Base-by-base conservation (phyloP, 2,888 invertebrate genomes). In the Gastrophysa polygoni region DNA sequence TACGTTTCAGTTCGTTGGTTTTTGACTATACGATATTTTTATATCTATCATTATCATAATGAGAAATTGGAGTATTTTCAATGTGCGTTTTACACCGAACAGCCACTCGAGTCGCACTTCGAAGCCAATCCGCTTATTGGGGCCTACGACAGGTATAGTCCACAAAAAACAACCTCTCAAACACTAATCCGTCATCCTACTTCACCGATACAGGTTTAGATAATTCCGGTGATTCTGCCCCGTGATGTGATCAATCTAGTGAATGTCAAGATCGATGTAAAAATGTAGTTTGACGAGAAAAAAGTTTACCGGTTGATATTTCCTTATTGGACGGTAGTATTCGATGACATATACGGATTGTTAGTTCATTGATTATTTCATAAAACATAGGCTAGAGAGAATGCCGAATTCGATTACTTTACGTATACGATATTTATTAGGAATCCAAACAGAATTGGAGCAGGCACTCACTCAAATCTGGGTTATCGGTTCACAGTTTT, bases 241-340 rank as follows among this genome's bases (percentile, higher is more conserved):
- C 14, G 38, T 38, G 38, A 38, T 38, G 38, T 38, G 38, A 38
- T 38, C 38, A 38, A 38, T 38, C 38, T 38, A 38, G 3, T 14
- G 10, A 38, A 38, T 38, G 38, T 14, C 38, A 32, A 14, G n/a
- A 4, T 38, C 38, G 14, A 10, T 14, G 38, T 38, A 47, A 60
- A 60, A 60, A 60, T 60, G 60, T 24, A 49, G 60, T 43, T 38
- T 24, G 21, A 60, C 49, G 38, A 56, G 56, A 55, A 56, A 60
- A 56, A 43, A 43, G 29, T 55, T 60, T 60, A 60, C 60, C 60
- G 60, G 55, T 60, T 49, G 16, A 32, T 44, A 55, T 43, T 55
- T 50, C 50, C 49, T 55, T 43, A 60, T 55, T 28, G 8, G 55
- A 44, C 28, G 28, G 8, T 24, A 21, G 24, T 28, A 56, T 28